Evolutionary conservation across 2,888 invertebrate genomes (phyloP).

Genomic region (Drosophila pegasa): DNA sequence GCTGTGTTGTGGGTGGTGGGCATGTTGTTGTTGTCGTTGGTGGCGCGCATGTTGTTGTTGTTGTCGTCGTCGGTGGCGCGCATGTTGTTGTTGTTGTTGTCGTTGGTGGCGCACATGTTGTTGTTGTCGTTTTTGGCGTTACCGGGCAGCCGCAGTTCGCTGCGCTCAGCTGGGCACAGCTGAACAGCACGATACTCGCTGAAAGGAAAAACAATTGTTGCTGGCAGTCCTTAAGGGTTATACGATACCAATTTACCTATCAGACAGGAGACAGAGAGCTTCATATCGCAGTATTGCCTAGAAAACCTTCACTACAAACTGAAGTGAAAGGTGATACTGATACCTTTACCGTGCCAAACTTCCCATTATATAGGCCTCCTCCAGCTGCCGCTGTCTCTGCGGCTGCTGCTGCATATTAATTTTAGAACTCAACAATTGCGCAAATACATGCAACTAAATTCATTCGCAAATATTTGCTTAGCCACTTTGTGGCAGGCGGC

Average conservation of each 20-base stretch:
- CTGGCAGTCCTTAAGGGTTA: not conserved
- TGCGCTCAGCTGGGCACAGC: not conserved
- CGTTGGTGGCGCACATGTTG: not conserved
- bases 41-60: not conserved
- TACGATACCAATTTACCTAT: slow-evolving; percentile 21
- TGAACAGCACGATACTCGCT: slow-evolving; percentile 19
- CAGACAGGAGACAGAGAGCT: slow-evolving; percentile 15
- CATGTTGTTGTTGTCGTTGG: not conserved
- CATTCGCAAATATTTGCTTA: slow-evolving; percentile 12
- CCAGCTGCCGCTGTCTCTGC: too few species aligned
- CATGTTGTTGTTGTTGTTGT: not conserved
- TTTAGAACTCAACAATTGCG: slow-evolving; percentile 13
- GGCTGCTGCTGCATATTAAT: not conserved
- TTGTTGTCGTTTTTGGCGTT: not conserved
- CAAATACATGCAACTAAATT: slow-evolving; percentile 20
- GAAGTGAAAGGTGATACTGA: slow-evolving; percentile 19
- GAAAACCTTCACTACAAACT: slow-evolving; percentile 6
- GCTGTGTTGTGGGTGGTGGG: not conserved
- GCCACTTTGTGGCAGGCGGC: slow-evolving; percentile 1
- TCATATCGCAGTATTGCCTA: slow-evolving; percentile 14
- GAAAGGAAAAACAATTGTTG: not conserved
- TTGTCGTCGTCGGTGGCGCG: not conserved
- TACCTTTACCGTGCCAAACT: not conserved
- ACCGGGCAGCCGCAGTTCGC: not conserved
- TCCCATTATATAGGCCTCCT: slow-evolving; percentile 17